A percentile compares a stretch with the other conserved stretches of the same genome.
These are phyloP conservation scores for Drosophila nigromelanica DNA, from an alignment of 1,140 invertebrate genomes.

Conservation along the genomic window DNA sequence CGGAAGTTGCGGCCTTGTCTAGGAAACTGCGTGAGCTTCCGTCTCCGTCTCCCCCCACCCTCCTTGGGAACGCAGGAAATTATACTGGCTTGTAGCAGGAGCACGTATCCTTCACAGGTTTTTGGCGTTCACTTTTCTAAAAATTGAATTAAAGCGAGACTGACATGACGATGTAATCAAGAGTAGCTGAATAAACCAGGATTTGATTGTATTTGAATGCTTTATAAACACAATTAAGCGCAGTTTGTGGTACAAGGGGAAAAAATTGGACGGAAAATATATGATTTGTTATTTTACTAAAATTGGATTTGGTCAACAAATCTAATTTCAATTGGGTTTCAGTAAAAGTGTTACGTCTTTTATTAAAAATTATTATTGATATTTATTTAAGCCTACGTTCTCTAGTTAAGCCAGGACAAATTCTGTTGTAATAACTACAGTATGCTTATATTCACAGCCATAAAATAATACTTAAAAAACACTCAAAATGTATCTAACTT, in stretches of 20 bases:
- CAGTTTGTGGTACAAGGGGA: constrained; percentile 8
- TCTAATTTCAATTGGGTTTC: no score
- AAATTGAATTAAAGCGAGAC: constrained; percentile 75
- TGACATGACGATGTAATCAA: constrained; percentile 51
- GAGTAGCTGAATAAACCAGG: constrained; percentile 48
- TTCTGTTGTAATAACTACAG: no score
- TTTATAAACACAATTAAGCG: constrained; percentile 6
- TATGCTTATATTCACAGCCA: no score
- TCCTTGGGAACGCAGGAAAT: constrained; percentile 47
- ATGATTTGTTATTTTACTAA: neutral
- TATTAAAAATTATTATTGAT: no score
- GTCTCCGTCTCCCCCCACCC: constrained; percentile 1
- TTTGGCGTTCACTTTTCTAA: constrained; percentile 8
- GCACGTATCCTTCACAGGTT: constrained; percentile 21
- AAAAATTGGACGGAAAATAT: neutral
- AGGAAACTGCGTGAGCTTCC: constrained; percentile 70
- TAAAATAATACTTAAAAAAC: no score
- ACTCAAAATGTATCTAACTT: no score
- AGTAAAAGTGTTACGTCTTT: no score
- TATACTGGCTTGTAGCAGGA: constrained; percentile 41
- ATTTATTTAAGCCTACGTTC: no score
- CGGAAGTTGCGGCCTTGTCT: constrained; percentile 74
- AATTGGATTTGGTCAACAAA: no score
- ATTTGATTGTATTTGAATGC: constrained; percentile 50
- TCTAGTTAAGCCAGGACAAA: no score